Evolutionary conservation across 2,113 vertebrate genomes (phyloP).

Genomic region (Fregata magnificens): DNA sequence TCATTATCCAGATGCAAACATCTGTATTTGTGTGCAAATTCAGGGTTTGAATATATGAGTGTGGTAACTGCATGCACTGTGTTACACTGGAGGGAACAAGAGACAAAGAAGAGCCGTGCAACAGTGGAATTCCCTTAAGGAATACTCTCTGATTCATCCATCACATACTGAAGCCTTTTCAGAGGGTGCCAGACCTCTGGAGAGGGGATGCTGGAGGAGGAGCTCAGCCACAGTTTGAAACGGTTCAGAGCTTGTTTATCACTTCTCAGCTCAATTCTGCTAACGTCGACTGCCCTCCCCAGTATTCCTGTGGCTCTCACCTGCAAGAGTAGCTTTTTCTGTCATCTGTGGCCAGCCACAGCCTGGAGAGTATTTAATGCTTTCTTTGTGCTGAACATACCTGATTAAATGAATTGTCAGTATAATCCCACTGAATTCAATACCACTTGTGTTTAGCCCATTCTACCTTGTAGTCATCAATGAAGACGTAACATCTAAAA

Average conservation of each 20-base stretch:
- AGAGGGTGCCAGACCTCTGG: conserved; percentile 50
- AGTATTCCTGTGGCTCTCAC: background rate
- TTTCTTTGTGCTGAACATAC: background rate
- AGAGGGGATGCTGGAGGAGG: conserved; percentile 43
- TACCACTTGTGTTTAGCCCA: background rate
- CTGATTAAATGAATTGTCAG: background rate
- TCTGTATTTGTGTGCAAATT: conserved; percentile 8
- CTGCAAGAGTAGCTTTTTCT: background rate
- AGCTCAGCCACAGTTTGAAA: conserved; percentile 21
- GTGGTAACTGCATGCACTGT: background rate
- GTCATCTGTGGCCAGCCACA: background rate
- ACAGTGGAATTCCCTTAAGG: conserved; percentile 31
- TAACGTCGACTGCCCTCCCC: background rate
- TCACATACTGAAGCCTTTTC: conserved; percentile 49
- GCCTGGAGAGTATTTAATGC: background rate
- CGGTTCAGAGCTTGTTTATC: background rate
- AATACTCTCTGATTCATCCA: conserved; percentile 35
- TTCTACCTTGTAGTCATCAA: background rate
- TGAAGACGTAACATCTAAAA: background rate
- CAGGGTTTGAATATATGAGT: background rate
- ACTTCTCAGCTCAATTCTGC: background rate
- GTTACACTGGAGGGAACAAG: conserved; percentile 3
- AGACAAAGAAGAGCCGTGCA: background rate
- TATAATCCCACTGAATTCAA: background rate
- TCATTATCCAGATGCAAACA: background rate